A percentile compares a stretch with the other conserved stretches of the same genome.
These are phyloP conservation scores for Diloba caeruleocephala DNA, from an alignment of 2,888 invertebrate genomes.

Conservation along the genomic window DNA sequence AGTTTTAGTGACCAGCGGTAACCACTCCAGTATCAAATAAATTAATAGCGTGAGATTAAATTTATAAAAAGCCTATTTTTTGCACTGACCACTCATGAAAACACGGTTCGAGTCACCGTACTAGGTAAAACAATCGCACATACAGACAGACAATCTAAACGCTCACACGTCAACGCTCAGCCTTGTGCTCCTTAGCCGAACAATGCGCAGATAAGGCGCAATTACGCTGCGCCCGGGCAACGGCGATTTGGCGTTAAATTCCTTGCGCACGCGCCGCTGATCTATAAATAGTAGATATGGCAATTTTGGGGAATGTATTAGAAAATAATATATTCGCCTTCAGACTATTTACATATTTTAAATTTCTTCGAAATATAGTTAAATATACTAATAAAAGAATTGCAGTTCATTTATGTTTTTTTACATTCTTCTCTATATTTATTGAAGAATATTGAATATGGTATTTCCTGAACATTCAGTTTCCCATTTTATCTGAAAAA, in stretches of 20 bases:
- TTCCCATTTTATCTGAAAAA: too few species aligned
- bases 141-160: conserved; percentile 59
- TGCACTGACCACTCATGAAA: conserved; percentile 34
- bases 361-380: too few species aligned
- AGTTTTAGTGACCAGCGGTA: too few species aligned
- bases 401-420: too few species aligned
- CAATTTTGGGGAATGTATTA: conserved; percentile 18
- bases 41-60: neutral
- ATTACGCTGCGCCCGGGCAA: conserved; percentile 80
- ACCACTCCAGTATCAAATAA: too few species aligned
- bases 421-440: too few species aligned
- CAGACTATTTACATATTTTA: too few species aligned
- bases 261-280: conserved; percentile 68
- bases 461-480: too few species aligned
- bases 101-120: conserved; percentile 35
- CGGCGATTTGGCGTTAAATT: conserved; percentile 84
- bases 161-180: conserved; percentile 78
- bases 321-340: too few species aligned
- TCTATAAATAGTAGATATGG: conserved; percentile 33
- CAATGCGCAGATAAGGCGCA: conserved; percentile 86
- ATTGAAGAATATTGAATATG: too few species aligned
- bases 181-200: conserved; percentile 85
- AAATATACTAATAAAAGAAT: too few species aligned
- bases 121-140: conserved; percentile 57
- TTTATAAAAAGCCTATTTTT: conserved; percentile 5